Base-by-base conservation (phyloP, 64 coral and sea anemone species). In the Catalaphyllia jardinei region DNA sequence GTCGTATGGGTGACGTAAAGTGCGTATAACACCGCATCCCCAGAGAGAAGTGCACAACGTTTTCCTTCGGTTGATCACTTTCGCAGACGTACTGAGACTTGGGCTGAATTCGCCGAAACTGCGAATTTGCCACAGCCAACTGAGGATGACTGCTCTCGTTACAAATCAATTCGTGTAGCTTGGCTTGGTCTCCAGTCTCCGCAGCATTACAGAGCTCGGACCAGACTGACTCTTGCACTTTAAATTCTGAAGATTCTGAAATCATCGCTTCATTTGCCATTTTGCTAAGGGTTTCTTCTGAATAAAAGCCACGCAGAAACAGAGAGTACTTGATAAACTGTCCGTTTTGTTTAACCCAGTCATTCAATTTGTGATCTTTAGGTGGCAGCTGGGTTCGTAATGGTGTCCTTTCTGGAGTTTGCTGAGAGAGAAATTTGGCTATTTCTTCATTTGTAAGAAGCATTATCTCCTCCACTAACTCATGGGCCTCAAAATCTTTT, bases 381-480 rank as follows among this genome's bases (percentile, higher is more conserved):
- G 96, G 96, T 19, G 67, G 71, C 10, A 94, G 78, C 39, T 98
- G 96, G 18, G 78, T 62, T 35, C 77, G 90, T 16, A 93, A 31
- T 0, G 96, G 96, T 7, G 96, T 77, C 0, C 12, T 27, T 16
- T 77, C 30, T 1, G 89, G 90, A 22, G 76, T 50, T 83, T 55
- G 71, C 17, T 16, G 2, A 8, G 16, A 50, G 4, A 98, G 20
- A 22, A 67, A 33, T 62, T 95, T 62, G 28, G 89, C 96, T 69
- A 91, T 83, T 31, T 76, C 54, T 76, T 91, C 50, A 88, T 98
- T 98, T 22, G 93, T 83, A 20, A 98, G 57, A 46, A 98, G 57
- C 96, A 98, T 95, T 20, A 98, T 87, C 29, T 98, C 96, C 49
- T 95, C 93, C 4, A 98, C 83, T 39, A 98, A 79, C 73, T 95